Conservation (phyloP, 2,888 invertebrate genomes). For the Spilarctia lutea region DNA sequence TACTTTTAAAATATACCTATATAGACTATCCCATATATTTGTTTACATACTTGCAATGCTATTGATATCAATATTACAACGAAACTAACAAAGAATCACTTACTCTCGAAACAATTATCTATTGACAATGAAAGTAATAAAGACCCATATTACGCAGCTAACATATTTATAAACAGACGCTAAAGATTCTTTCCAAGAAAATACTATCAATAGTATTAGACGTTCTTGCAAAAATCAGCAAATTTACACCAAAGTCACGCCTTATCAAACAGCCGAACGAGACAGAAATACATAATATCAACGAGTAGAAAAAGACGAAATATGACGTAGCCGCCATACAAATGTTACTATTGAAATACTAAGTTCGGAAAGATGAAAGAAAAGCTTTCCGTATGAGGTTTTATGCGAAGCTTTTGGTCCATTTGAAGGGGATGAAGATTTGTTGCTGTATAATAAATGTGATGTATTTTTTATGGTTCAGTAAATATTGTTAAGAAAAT, state of each 20-base stretch:
- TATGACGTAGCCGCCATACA: constrained; percentile 38
- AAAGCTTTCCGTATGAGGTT: constrained; percentile 30
- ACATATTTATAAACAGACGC: constrained; percentile 10
- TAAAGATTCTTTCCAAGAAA: constrained; percentile 1
- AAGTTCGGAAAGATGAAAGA: constrained; percentile 44
- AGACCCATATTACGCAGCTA: background rate
- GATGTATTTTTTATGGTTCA: background rate
- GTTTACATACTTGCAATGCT: too few relatives aligned
- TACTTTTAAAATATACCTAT: too few relatives aligned
- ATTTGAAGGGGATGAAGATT: constrained; percentile 32
- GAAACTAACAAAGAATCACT: background rate
- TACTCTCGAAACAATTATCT: background rate
- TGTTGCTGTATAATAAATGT: constrained; percentile 13
- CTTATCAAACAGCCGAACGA: constrained; percentile 26
- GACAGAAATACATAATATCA: constrained; percentile 22
- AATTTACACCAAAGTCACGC: constrained; percentile 46
- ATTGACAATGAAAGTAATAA: background rate
- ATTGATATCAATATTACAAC: too few relatives aligned
- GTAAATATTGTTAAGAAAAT: background rate
- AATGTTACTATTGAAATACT: constrained; percentile 41
- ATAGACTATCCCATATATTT: too few relatives aligned
- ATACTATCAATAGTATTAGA: constrained; percentile 8
- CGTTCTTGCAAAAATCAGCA: constrained; percentile 26
- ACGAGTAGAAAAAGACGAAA: constrained; percentile 16
- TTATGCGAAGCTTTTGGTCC: constrained; percentile 27